Conservation (phyloP, 2,797 vertebrate genomes). For the Perodicticus potto region DNA sequence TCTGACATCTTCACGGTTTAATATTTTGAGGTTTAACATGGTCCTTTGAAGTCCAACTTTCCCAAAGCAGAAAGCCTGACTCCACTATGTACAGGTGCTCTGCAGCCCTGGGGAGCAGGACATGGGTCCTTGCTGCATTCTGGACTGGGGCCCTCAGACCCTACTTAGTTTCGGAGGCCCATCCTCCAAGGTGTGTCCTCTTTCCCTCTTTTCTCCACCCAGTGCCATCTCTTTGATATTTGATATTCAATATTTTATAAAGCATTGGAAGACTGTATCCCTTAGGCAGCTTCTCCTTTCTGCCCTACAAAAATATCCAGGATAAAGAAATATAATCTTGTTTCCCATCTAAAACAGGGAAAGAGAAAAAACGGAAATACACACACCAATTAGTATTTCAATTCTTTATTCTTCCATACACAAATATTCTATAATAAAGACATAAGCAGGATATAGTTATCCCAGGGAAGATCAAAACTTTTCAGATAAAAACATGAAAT, state of each 20-base stretch:
- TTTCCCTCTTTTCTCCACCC: not conserved
- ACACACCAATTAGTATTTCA: not conserved
- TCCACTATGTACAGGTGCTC: not conserved
- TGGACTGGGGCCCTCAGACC: not conserved
- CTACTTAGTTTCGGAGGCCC: not conserved
- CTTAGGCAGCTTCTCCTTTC: not conserved
- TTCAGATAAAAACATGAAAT: not conserved
- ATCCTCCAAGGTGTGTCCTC: not conserved
- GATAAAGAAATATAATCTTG: not conserved
- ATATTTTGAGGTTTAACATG: not conserved
- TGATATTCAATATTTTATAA: not conserved
- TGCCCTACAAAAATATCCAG: not conserved
- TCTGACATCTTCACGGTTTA: not conserved
- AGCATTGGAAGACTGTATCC: not conserved
- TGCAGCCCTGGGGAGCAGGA: fast-evolving
- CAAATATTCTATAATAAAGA: not conserved
- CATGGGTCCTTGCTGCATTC: not conserved
- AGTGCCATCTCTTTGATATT: not conserved
- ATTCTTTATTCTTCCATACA: not conserved
- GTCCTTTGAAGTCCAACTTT: not conserved
- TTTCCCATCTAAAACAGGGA: not conserved
- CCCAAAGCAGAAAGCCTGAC: not conserved
- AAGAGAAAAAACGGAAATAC: not conserved
- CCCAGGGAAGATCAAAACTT: not conserved
- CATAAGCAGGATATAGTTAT: not conserved